phyloP scores from a whole-genome alignment of 2,888 invertebrate species.

The Eupithecia inturbata region DNA sequence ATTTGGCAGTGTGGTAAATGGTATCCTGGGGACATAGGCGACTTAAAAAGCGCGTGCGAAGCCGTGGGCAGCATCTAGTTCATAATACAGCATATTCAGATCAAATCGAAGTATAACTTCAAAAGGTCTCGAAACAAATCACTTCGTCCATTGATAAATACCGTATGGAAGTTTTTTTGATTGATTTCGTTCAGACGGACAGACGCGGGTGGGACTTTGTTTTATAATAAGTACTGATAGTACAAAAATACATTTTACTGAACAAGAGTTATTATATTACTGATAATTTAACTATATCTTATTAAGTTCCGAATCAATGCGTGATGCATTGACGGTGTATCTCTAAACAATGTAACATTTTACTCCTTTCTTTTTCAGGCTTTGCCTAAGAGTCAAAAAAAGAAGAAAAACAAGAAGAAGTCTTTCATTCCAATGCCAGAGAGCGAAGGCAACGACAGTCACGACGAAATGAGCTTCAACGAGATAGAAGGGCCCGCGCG shows the following conservation, averaged over 20 bases:
- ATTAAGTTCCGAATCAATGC: background rate
- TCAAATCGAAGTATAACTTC: too few relatives aligned
- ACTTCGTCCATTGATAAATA: too few relatives aligned
- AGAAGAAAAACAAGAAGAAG: slow-evolving; percentile 82
- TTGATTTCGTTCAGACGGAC: background rate
- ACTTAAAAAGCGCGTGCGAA: too few relatives aligned
- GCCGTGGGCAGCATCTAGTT: too few relatives aligned
- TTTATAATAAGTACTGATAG: background rate
- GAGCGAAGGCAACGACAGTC: slow-evolving; percentile 80
- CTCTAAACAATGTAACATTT: background rate
- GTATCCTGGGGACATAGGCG: too few relatives aligned
- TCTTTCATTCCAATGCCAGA: slow-evolving; percentile 78
- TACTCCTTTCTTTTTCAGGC: slow-evolving; percentile 59
- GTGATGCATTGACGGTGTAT: background rate
- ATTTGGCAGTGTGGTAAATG: too few relatives aligned
- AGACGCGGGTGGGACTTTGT: background rate
- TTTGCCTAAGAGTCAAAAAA: slow-evolving; percentile 78
- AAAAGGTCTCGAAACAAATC: too few relatives aligned
- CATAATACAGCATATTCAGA: too few relatives aligned
- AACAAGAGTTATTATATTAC: background rate
- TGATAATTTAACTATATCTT: background rate
- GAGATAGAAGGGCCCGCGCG: slow-evolving; percentile 79
- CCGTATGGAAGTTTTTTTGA: too few relatives aligned
- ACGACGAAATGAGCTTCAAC: slow-evolving; percentile 81
- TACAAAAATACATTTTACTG: background rate